These are phyloP conservation scores for Porites lobata DNA, from an alignment of 92 coral and sea anemone genomes.

Conservation along the genomic window DNA sequence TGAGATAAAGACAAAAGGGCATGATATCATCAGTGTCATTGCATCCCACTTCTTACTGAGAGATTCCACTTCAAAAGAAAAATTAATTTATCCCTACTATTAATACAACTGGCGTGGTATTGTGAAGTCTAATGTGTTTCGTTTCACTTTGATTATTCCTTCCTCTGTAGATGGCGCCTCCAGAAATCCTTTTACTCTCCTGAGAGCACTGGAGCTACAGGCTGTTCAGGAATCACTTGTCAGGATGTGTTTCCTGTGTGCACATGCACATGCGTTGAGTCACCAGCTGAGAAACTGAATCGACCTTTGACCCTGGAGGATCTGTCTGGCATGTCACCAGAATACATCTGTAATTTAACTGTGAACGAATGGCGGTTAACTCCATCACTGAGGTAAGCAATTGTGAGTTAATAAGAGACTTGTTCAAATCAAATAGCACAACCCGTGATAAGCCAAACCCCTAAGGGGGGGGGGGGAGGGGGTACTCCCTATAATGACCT, in stretches of 20 bases:
- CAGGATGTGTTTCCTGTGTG: conserved; percentile 70
- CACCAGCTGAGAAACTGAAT: conserved; percentile 46
- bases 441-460: no score
- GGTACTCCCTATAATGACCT: no score
- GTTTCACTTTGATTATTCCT: neutral
- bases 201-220: conserved; percentile 66
- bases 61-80: no score
- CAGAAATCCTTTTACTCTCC: conserved; percentile 87
- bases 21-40: no score
- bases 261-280: conserved; percentile 40
- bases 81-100: no score
- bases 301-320: conserved; percentile 79
- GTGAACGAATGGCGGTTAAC: conserved; percentile 77
- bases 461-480: no score
- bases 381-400: conserved; percentile 9
- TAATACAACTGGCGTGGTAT: no score
- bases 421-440: no score
- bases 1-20: no score
- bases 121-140: neutral
- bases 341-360: conserved; percentile 85
- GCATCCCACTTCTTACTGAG: no score
- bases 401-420: no score
- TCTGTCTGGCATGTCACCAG: conserved; percentile 75
- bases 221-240: conserved; percentile 70
- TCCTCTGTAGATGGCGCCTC: conserved; percentile 60